A percentile compares a stretch with the other conserved stretches of the same genome.
Conservation (phyloP, 2,888 invertebrate genomes). For the Esperia sulphurella region DNA sequence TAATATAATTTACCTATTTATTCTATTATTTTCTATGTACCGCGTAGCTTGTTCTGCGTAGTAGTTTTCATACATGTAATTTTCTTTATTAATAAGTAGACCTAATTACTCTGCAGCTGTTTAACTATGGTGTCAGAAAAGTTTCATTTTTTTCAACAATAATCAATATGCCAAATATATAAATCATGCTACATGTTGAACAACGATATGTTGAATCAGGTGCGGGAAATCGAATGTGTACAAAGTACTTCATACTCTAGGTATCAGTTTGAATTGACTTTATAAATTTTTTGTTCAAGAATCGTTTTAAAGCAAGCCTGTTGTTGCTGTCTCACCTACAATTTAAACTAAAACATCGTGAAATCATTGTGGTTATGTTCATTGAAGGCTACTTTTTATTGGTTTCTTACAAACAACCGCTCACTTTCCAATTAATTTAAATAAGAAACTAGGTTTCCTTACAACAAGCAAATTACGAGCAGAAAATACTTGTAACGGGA, state of each 20-base stretch:
- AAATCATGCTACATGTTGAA: not conserved
- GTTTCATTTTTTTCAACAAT: too few species aligned
- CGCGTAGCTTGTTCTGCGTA: too few species aligned
- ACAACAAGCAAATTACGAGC: not conserved
- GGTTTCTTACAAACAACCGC: constrained; percentile 1
- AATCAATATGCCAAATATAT: not conserved
- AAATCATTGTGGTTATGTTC: not conserved
- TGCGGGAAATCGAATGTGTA: not conserved
- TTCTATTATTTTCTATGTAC: too few species aligned
- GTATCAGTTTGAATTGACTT: too few species aligned
- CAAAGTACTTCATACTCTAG: too few species aligned
- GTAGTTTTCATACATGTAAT: too few species aligned
- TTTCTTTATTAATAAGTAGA: too few species aligned
- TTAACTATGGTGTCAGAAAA: too few species aligned
- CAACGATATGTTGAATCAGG: too few species aligned
- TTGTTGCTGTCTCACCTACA: not conserved
- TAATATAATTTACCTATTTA: too few species aligned
- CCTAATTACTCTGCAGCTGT: too few species aligned
- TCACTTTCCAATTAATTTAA: constrained; percentile 11
- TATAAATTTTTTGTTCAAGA: not conserved
- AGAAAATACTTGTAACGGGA: not conserved
- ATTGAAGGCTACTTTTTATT: constrained; percentile 15
- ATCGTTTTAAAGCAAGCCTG: too few species aligned
- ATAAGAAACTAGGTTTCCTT: not conserved
- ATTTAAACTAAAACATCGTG: not conserved